Percentiles rank a stretch among this genome's conserved stretches.
Evolutionary conservation across 2,888 invertebrate genomes (phyloP).

Genomic region (Rhingia rostrata): DNA sequence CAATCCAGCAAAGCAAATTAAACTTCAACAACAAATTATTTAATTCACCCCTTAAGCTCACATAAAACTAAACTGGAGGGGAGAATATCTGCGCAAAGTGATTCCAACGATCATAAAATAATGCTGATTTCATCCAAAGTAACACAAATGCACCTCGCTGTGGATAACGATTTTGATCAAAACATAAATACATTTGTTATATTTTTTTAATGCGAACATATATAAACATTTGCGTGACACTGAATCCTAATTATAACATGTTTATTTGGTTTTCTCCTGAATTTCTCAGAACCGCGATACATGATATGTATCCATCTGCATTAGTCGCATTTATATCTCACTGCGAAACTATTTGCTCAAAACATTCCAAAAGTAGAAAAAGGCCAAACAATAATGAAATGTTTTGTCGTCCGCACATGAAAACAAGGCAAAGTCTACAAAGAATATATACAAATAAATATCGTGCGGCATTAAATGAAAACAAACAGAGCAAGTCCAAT

Average conservation of each 20-base stretch:
- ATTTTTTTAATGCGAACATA: too few species aligned
- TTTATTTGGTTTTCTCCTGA: background rate
- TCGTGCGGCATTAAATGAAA: background rate
- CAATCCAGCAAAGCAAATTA: too few species aligned
- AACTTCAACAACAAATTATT: too few species aligned
- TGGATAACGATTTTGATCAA: too few species aligned
- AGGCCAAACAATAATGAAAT: background rate
- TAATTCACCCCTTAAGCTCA: too few species aligned
- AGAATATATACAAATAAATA: background rate
- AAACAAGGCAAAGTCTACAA: background rate
- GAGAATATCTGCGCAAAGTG: too few species aligned
- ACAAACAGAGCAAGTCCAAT: slow-evolving; percentile 4
- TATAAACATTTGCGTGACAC: background rate
- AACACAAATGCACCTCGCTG: too few species aligned
- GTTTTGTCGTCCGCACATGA: background rate
- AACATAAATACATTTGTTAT: too few species aligned
- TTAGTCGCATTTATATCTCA: slow-evolving; percentile 3
- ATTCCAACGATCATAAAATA: too few species aligned
- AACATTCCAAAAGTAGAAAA: background rate
- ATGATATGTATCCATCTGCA: background rate
- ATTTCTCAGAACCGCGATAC: background rate
- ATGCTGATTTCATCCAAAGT: too few species aligned
- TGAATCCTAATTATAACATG: slow-evolving; percentile 6
- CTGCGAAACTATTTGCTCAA: background rate
- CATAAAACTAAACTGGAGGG: too few species aligned